Percentiles rank a stretch among this genome's conserved stretches.
phyloP scores from a whole-genome alignment of 1,140 invertebrate species.

The Rhopalosiphum padi region DNA sequence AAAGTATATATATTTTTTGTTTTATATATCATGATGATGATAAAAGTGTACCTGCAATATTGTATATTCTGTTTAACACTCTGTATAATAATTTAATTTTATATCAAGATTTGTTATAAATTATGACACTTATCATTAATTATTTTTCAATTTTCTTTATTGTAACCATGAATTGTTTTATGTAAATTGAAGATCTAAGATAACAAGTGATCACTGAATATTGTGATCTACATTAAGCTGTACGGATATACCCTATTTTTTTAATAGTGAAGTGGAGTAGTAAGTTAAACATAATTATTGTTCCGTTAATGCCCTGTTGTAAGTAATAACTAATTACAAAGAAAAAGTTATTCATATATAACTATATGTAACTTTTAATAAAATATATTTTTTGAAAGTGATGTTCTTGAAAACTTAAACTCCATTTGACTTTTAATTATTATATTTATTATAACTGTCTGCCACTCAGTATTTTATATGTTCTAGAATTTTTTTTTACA shows the following conservation, averaged over 20 bases:
- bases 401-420: background rate
- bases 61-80: background rate
- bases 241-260: background rate
- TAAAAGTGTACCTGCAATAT: background rate
- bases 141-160: constrained; percentile 26
- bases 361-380: background rate
- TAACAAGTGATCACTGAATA: background rate
- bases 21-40: background rate
- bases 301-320: background rate
- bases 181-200: constrained; percentile 10
- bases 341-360: background rate
- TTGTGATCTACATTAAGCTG: background rate
- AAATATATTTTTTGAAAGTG: background rate
- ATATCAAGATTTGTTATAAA: constrained; percentile 24
- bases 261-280: constrained; percentile 10
- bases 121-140: background rate
- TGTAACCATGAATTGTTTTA: constrained; percentile 16
- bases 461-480: constrained; percentile 46
- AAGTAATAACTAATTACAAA: background rate
- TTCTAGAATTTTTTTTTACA: constrained; percentile 26
- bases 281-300: background rate
- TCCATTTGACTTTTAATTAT: constrained; percentile 34
- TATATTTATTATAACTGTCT: constrained; percentile 8
- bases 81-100: background rate
- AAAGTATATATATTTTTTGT: constrained; percentile 13